phyloP scores from a whole-genome alignment of 2,113 vertebrate genomes.

The Phalacrocorax pelagicus region DNA sequence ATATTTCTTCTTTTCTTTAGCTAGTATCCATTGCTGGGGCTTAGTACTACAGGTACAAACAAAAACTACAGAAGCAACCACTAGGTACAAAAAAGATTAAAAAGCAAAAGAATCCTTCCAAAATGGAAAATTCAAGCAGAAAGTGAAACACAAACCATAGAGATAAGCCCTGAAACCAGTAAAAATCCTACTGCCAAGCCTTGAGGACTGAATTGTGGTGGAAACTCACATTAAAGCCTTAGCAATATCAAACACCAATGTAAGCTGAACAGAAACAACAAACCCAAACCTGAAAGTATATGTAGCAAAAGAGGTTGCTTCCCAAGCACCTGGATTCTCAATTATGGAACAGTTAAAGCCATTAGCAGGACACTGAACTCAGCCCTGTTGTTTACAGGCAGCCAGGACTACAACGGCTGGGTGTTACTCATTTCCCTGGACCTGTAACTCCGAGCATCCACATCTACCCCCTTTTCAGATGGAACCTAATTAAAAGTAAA shows the following conservation, averaged over 20 bases:
- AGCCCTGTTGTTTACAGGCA: background rate
- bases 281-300: background rate
- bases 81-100: background rate
- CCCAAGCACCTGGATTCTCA: background rate
- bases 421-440: background rate
- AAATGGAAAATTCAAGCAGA: background rate
- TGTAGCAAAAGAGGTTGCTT: background rate
- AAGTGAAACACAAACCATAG: background rate
- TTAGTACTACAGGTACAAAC: background rate
- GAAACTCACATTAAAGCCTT: background rate
- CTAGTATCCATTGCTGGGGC: background rate
- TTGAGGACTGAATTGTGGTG: background rate
- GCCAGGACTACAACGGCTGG: background rate
- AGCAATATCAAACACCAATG: background rate
- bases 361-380: background rate
- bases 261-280: background rate
- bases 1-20: background rate
- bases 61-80: background rate
- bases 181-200: background rate
- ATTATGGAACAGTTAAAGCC: background rate
- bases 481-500: background rate
- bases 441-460: background rate
- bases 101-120: background rate
- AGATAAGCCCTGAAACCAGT: background rate
- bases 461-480: background rate